Evolutionary conservation across 2,888 invertebrate species (phyloP).

Genomic region (Cremastobaeus sp.): DNA sequence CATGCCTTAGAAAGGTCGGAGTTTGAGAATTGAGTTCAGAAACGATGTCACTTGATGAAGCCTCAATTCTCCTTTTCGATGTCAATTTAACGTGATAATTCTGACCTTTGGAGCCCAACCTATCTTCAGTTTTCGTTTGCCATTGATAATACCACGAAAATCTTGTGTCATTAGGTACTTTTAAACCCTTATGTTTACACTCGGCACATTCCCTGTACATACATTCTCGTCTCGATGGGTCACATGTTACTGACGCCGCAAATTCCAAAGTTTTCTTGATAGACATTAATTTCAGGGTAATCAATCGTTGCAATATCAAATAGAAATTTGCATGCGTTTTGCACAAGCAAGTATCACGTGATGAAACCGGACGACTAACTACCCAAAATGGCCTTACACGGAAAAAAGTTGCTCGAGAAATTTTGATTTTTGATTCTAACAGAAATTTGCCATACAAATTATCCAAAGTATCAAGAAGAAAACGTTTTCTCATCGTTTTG

Average conservation of each 20-base stretch:
- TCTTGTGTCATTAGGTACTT: background rate
- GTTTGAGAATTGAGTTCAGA: slow-evolving; percentile 18
- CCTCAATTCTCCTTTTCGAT: slow-evolving; percentile 28
- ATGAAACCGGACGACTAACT: slow-evolving; percentile 34
- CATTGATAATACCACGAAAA: slow-evolving; percentile 37
- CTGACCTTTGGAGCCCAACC: slow-evolving; percentile 37
- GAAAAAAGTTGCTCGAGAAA: slow-evolving; percentile 27
- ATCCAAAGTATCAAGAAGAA: slow-evolving; percentile 35
- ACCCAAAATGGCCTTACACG: slow-evolving; percentile 37
- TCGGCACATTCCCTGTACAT: slow-evolving; percentile 17
- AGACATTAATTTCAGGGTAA: slow-evolving; percentile 18
- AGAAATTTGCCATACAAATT: slow-evolving; percentile 33
- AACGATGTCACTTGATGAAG: slow-evolving; percentile 13
- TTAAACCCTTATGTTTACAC: slow-evolving; percentile 14
- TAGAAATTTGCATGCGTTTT: slow-evolving; percentile 42
- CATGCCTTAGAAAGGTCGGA: background rate
- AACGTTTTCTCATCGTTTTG: slow-evolving; percentile 31
- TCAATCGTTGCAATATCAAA: slow-evolving; percentile 20
- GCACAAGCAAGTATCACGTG: slow-evolving; percentile 36
- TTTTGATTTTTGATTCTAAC: slow-evolving; percentile 19
- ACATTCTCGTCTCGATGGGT: slow-evolving; percentile 11
- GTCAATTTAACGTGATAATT: slow-evolving; percentile 26
- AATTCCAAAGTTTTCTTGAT: slow-evolving; percentile 9
- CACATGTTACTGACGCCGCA: slow-evolving; percentile 20
- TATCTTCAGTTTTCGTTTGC: slow-evolving; percentile 19